Percentiles rank a stretch among this genome's conserved stretches.
Conservation (phyloP, 2,888 invertebrate species). For the Dicyrtoma fusca region DNA sequence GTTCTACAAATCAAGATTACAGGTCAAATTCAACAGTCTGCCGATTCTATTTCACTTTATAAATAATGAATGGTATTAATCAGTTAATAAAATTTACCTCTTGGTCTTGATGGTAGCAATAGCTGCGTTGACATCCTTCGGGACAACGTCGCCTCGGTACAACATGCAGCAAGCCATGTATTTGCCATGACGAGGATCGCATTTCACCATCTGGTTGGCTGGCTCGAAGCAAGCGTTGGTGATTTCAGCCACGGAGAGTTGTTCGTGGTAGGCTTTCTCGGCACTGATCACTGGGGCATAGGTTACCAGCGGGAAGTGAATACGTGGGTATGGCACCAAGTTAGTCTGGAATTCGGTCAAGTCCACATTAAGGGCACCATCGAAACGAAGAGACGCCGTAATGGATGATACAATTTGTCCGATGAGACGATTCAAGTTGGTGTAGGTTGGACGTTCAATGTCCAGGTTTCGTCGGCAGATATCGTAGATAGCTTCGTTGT, state of each 20-base stretch:
- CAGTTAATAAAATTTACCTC: conserved; percentile 58
- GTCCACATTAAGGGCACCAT: conserved; percentile 71
- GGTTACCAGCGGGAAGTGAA: conserved; percentile 63
- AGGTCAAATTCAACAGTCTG: not conserved
- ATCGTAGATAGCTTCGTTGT: conserved; percentile 80
- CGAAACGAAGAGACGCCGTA: conserved; percentile 33
- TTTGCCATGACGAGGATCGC: conserved; percentile 58
- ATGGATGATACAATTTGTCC: conserved; percentile 62
- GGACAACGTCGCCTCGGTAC: conserved; percentile 76
- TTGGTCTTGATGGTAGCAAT: conserved; percentile 74
- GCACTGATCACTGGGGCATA: conserved; percentile 61
- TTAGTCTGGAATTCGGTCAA: conserved; percentile 89
- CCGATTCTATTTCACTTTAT: not conserved
- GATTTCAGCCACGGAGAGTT: conserved; percentile 69
- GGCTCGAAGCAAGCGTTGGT: conserved; percentile 96
- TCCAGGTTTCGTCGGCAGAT: conserved; percentile 75
- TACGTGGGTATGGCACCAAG: conserved; percentile 63
- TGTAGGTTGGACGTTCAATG: conserved; percentile 77
- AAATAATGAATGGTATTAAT: not conserved
- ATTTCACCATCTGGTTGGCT: conserved; percentile 78
- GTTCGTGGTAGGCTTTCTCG: conserved; percentile 84
- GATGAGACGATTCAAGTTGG: conserved; percentile 80
- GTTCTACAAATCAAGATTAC: conserved; percentile 20
- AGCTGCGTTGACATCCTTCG: conserved; percentile 64
- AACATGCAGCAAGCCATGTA: conserved; percentile 61